Conservation (phyloP, 2,113 vertebrate species). For the Speoplatyrhinus poulsoni region DNA sequence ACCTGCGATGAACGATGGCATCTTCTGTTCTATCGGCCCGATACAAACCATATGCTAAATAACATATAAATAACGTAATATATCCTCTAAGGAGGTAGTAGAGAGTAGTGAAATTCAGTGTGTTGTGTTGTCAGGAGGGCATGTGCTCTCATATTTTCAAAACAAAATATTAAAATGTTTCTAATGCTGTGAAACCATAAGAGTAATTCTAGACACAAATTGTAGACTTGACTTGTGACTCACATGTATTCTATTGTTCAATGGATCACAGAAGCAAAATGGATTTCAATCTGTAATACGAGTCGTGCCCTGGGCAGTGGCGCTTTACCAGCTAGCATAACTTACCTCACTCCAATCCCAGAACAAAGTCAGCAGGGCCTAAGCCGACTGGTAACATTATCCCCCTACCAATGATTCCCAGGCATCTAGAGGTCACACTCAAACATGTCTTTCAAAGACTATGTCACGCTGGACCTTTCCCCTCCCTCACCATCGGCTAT, state of each 20-base stretch:
- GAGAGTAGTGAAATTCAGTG: too few species aligned
- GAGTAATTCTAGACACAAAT: not conserved
- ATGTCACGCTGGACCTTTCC: constrained; percentile 44
- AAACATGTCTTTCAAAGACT: constrained; percentile 38
- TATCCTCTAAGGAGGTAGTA: too few species aligned
- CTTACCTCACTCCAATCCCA: constrained; percentile 30
- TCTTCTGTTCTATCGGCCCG: too few species aligned
- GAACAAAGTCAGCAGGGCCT: constrained; percentile 65
- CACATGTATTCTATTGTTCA: constrained; percentile 50
- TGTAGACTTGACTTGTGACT: constrained; percentile 36
- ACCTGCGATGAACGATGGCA: too few species aligned
- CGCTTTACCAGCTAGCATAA: constrained; percentile 42
- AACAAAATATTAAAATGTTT: too few species aligned
- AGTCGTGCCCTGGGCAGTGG: constrained; percentile 39
- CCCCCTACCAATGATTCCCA: constrained; percentile 59
- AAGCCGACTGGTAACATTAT: constrained; percentile 57
- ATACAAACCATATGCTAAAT: too few species aligned
- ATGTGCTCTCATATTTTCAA: too few species aligned
- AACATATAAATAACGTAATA: too few species aligned
- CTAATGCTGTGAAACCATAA: too few species aligned
- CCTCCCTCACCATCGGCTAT: constrained; percentile 28
- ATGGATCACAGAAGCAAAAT: constrained; percentile 49
- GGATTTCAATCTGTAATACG: constrained; percentile 53
- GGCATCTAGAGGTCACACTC: constrained; percentile 57
- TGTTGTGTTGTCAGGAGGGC: too few species aligned